Evolutionary conservation across 1,140 invertebrate genomes (phyloP), one percentile per base, ranked within the genome.

Genomic region (Heliconius himera): DNA sequence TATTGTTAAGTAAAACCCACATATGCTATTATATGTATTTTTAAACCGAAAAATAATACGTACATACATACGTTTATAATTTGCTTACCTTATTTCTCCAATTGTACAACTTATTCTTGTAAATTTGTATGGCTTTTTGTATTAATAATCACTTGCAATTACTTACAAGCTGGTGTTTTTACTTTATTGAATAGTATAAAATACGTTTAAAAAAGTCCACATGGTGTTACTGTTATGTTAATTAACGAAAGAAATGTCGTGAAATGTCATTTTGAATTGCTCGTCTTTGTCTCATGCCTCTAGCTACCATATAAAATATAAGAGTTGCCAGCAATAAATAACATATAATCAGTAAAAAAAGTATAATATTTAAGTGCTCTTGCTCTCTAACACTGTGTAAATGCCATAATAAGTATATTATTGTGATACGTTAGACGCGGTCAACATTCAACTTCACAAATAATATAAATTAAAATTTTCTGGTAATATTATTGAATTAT

Each of bases 401-500:
- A 3, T 2, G 5, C 0, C n/a, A n/a, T 22, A 56, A n/a, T 56
- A n/a, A n/a, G 54, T 56, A 56, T n/a, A 56, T 51, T 51, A 51
- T 22, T 56, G 54, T n/a, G 54, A 56, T 56, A 56, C 54, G 20
- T 56, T 56, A 56, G 54, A 56, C 54, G 54, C 9, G 9, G 9
- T 56, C 18, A 56, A 22, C n/a, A 22, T 22, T 66, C 26, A 26
- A 66, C 11, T n/a, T 22, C n/a, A 74, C 51, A n/a, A 54, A 36
- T 75, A 20, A 51, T 33, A 75, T 75, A n/a, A 29, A 13, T 66
- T 54, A 75, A 18, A 20, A 29, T 20, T 22, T 72, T 41, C 75
- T n/a, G 75, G 79, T 70, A 74, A 38, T 70, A 74, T 88, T 85
- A 87, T 89, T 85, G 77, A 83, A 89, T 84, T 88, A 88, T 92